phyloP scores from a whole-genome alignment of 2,797 vertebrate genomes.

The Falco peregrinus region DNA sequence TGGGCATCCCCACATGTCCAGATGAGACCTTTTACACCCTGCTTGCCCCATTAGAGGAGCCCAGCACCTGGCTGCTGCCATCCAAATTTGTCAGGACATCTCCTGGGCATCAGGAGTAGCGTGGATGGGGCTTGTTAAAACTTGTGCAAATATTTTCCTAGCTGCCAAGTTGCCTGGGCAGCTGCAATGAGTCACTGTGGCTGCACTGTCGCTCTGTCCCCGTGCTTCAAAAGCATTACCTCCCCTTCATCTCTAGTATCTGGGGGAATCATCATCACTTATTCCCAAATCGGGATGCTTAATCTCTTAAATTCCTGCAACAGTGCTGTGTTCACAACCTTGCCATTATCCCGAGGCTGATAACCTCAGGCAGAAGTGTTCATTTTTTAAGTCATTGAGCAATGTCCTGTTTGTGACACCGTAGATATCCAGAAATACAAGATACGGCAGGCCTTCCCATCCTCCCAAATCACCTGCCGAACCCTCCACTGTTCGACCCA shows the following conservation, averaged over 20 bases:
- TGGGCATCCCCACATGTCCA: neutral
- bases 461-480: neutral
- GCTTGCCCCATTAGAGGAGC: neutral
- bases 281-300: neutral
- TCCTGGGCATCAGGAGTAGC: neutral
- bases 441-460: neutral
- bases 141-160: slow-evolving; percentile 32
- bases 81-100: neutral
- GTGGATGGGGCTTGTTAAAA: slow-evolving; percentile 7
- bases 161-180: slow-evolving; percentile 43
- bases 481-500: neutral
- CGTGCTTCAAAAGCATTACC: slow-evolving; percentile 49
- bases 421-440: neutral
- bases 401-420: neutral
- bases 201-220: neutral
- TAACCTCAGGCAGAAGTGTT: slow-evolving; percentile 30
- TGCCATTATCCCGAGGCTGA: slow-evolving; percentile 44
- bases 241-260: slow-evolving; percentile 49
- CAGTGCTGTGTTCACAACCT: slow-evolving; percentile 10
- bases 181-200: slow-evolving; percentile 40
- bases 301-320: slow-evolving; percentile 60
- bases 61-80: neutral
- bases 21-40: neutral
- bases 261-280: slow-evolving; percentile 51
- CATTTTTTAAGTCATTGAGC: slow-evolving; percentile 66